Percentiles rank a stretch among this genome's conserved stretches.
Conservation (phyloP, 2,797 vertebrate genomes). For the Picus viridis region DNA sequence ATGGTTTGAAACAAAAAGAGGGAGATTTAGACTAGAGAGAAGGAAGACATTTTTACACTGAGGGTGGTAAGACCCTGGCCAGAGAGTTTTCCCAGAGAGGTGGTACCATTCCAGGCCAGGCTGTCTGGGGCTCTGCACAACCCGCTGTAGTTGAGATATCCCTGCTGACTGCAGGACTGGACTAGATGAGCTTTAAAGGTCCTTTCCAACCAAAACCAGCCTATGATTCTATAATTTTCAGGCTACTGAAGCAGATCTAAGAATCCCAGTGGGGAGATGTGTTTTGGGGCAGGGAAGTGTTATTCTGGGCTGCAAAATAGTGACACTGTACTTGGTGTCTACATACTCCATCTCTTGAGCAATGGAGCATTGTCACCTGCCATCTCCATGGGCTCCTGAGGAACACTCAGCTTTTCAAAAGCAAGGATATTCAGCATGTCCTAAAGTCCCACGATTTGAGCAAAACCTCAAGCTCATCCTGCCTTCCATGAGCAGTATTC, state of each 20-base stretch:
- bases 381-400: background rate
- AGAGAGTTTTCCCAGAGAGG: no score
- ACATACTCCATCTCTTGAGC: accelerated
- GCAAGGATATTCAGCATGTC: background rate
- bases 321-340: background rate
- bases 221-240: background rate
- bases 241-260: background rate
- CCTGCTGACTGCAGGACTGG: no score
- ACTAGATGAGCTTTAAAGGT: no score
- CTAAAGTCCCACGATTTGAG: constrained; percentile 10
- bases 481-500: background rate
- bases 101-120: no score
- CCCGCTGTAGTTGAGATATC: no score
- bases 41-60: no score
- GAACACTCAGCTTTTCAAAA: background rate
- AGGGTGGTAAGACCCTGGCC: no score
- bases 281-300: accelerated
- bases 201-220: no score
- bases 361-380: background rate
- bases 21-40: no score
- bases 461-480: constrained; percentile 5
- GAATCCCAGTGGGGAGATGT: background rate
- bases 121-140: no score
- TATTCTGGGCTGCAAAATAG: background rate
- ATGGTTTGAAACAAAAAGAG: no score